These are phyloP conservation scores for Hypsibius dujardini DNA, from an alignment of 1,140 invertebrate species.

Conservation along the genomic window DNA sequence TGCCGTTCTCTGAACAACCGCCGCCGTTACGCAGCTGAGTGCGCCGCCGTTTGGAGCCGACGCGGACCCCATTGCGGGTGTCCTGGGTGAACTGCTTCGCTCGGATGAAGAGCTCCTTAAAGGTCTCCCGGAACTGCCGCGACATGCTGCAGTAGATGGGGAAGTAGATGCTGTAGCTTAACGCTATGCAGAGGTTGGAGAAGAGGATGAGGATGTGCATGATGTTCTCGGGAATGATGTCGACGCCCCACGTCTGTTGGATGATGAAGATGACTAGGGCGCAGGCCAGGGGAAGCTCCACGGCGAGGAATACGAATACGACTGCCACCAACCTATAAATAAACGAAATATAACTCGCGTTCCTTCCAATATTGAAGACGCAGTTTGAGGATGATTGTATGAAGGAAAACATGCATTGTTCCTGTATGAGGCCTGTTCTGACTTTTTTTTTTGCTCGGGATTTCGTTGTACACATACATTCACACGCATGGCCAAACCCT, in stretches of 20 bases:
- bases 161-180: conserved; percentile 81
- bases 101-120: conserved; percentile 61
- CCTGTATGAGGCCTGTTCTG: too few relatives aligned
- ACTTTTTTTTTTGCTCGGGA: too few relatives aligned
- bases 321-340: conserved; percentile 87
- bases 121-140: conserved; percentile 75
- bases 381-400: neutral
- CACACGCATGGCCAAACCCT: too few relatives aligned
- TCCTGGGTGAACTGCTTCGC: conserved; percentile 7
- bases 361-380: conserved; percentile 45
- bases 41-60: neutral
- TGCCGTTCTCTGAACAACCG: neutral
- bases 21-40: neutral
- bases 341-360: conserved; percentile 67
- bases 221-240: conserved; percentile 52
- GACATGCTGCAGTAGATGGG: conserved; percentile 91
- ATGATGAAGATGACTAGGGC: conserved; percentile 68
- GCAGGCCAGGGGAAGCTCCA: conserved; percentile 74
- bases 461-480: too few relatives aligned
- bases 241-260: conserved; percentile 39
- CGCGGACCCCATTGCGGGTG: conserved; percentile 1
- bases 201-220: conserved; percentile 65
- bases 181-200: conserved; percentile 73
- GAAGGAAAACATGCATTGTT: neutral
- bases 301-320: conserved; percentile 69